Conservation (phyloP, 2,888 invertebrate species). For the Caenorhabditis japonica region DNA sequence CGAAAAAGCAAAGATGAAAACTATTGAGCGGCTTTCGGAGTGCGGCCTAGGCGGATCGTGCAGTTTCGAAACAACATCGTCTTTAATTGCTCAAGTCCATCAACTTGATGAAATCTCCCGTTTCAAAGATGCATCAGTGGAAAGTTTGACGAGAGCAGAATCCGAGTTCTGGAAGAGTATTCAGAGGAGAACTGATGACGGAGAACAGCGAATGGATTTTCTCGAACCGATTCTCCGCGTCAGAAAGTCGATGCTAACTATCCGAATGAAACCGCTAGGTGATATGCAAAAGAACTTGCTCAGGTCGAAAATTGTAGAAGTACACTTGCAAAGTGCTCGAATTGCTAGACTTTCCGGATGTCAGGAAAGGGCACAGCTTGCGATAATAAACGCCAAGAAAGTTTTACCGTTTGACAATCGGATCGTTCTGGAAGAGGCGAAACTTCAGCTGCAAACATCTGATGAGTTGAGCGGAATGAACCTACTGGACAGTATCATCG, state of each 20-base stretch:
- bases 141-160: conserved; percentile 22
- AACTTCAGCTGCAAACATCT: conserved; percentile 38
- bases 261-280: conserved; percentile 9
- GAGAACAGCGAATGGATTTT: conserved; percentile 32
- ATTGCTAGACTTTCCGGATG: conserved; percentile 42
- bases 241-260: conserved; percentile 29
- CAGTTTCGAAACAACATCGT: conserved; percentile 41
- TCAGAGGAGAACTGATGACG: conserved; percentile 21
- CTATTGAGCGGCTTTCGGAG: conserved; percentile 22
- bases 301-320: conserved; percentile 31
- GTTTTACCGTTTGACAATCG: conserved; percentile 36
- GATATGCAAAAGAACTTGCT: conserved; percentile 30
- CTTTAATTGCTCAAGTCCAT: conserved; percentile 32
- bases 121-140: conserved; percentile 8
- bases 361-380: conserved; percentile 24
- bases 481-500: conserved; percentile 31
- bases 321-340: conserved; percentile 42
- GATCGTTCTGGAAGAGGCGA: conserved; percentile 52
- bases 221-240: conserved; percentile 74
- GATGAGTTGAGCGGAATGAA: conserved; percentile 44
- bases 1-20: background rate
- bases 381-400: conserved; percentile 41
- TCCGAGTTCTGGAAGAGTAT: conserved; percentile 35
- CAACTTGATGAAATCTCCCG: conserved; percentile 25
- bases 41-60: conserved; percentile 33